Base-by-base conservation (phyloP, 2,797 vertebrate genomes). In the Trachops cirrhosus region DNA sequence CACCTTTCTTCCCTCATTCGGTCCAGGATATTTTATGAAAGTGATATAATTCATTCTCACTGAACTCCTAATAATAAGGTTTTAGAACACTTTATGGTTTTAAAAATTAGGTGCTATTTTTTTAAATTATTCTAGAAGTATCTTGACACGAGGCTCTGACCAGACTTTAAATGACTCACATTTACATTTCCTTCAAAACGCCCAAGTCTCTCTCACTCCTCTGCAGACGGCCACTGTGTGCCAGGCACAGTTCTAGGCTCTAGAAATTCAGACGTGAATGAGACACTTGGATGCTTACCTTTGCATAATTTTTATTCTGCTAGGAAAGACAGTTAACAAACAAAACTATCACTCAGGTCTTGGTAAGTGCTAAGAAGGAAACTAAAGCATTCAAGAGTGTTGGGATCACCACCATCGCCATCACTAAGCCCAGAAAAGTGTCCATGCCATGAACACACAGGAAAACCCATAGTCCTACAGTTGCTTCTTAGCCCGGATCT, bases 401-500 rank as follows among this genome's bases (percentile, higher is more conserved):
- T 44, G 34, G 29, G 22, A 29, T 64, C 37, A 9, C 41, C 16
- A 11, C 2, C 19, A 46, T 4, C 21, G 32, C 26, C 16, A 32
- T 48, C 21, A 67, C 44, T 21, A 82, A 64, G 70, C 24, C 64
- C 18, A 39, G 93, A 39, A 11, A 41, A 3, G 24, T 22, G 44
- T 91, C 84, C 97, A 97, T 87, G 32, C 19, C 75, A 89, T 9
- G 11, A 24, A 73, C 79, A 80, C 26, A 57, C 79, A 70, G 80
- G 57, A 41, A 82, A 89, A 93, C 46, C 18, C 37, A 41, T 6
- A 37, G 87, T 84, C 84, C 62, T 86, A 89, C 24, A 87, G 77
- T 91, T 97, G 89, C 80, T 94, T 95, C 89, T 54, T 85, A 97
- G 95, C 50, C 91, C 75, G 94, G 92, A 98, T 97, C 98, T 98